Conservation (phyloP, 2,797 vertebrate species). For the Coranthus polyacanthus region DNA sequence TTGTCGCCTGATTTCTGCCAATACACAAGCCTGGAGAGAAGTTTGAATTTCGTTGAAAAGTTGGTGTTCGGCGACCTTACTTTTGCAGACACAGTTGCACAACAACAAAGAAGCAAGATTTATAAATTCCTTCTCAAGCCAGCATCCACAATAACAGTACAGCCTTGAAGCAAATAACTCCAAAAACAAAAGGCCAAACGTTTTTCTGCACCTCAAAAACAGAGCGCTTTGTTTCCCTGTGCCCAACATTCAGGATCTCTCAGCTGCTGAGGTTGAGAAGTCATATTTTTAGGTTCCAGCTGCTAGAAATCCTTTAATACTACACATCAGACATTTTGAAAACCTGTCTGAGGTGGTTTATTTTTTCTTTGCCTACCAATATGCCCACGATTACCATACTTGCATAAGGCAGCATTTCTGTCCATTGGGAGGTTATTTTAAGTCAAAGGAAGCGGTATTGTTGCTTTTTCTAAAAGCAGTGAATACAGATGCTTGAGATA, state of each 20-base stretch:
- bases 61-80: not conserved
- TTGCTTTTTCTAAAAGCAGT: slow-evolving; percentile 18
- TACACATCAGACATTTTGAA: slow-evolving; percentile 41
- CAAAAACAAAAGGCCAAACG: slow-evolving; percentile 21
- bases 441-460: slow-evolving; percentile 27
- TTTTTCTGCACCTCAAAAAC: slow-evolving; percentile 41
- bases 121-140: slow-evolving; percentile 8
- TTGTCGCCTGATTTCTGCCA: too few relatives aligned
- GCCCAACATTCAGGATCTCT: slow-evolving; percentile 4
- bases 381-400: slow-evolving; percentile 42
- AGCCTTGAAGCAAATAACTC: slow-evolving; percentile 29
- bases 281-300: slow-evolving; percentile 37
- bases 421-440: slow-evolving; percentile 35
- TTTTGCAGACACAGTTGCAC: not conserved
- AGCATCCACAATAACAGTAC: slow-evolving; percentile 10
- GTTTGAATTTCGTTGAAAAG: too few relatives aligned
- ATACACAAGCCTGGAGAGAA: too few relatives aligned
- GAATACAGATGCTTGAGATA: slow-evolving; percentile 46
- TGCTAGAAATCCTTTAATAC: slow-evolving; percentile 57
- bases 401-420: slow-evolving; percentile 41
- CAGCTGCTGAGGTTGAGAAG: slow-evolving; percentile 21
- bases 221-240: slow-evolving; percentile 13
- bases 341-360: slow-evolving; percentile 51
- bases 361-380: slow-evolving; percentile 45
- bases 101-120: not conserved